Evolutionary conservation across 2,797 vertebrate species (phyloP).

Genomic region (Pangasius mekongensis): DNA sequence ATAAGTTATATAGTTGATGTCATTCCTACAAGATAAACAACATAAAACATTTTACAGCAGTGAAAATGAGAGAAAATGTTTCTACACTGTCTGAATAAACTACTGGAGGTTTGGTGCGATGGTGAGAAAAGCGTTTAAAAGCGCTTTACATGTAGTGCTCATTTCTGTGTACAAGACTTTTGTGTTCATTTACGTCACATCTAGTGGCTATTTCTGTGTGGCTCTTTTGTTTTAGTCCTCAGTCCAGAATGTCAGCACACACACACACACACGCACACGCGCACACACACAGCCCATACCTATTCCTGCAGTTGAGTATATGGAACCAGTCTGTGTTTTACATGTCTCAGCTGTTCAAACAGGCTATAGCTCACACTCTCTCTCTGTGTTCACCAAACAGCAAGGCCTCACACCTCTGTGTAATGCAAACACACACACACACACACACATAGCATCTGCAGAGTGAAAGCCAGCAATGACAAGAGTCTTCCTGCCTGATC

Average conservation of each 20-base stretch:
- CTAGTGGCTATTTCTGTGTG: slow-evolving; percentile 21
- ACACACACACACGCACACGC: no score
- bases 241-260: neutral
- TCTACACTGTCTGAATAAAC: neutral
- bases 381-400: slow-evolving; percentile 31
- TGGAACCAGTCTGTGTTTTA: slow-evolving; percentile 46
- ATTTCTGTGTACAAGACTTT: slow-evolving; percentile 7
- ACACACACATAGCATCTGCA: slow-evolving; percentile 13
- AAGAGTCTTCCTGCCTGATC: neutral
- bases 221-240: slow-evolving; percentile 10
- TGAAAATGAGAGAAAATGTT: neutral
- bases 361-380: slow-evolving; percentile 40
- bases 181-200: slow-evolving; percentile 15
- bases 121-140: neutral
- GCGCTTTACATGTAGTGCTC: neutral
- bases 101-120: neutral
- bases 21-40: neutral
- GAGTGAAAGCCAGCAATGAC: neutral
- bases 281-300: slow-evolving; percentile 5
- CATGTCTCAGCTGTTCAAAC: slow-evolving; percentile 61
- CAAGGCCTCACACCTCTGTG: slow-evolving; percentile 43
- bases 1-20: neutral
- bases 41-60: neutral
- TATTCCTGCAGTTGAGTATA: slow-evolving; percentile 39
- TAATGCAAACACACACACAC: slow-evolving; percentile 29